Evolutionary conservation across 64 coral and sea anemone genomes (phyloP).

Genomic region (Montipora cactus): DNA sequence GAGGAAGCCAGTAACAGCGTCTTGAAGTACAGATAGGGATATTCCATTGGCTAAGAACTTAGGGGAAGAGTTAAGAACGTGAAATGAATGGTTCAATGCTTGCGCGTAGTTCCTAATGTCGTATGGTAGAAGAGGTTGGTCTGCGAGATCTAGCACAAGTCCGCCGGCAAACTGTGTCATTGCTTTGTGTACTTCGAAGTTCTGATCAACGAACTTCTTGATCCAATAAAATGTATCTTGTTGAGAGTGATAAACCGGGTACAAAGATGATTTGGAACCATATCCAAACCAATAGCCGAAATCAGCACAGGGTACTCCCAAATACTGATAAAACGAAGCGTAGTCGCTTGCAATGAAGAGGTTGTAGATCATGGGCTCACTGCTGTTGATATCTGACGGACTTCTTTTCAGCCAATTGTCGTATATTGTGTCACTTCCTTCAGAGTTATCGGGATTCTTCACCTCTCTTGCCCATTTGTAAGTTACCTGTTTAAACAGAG

Average conservation of each 20-base stretch:
- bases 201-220: constrained; percentile 83
- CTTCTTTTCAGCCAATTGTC: constrained; percentile 73
- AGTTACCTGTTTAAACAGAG: constrained; percentile 74
- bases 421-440: constrained; percentile 53
- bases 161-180: constrained; percentile 80
- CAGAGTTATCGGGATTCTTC: constrained; percentile 46
- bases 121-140: constrained; percentile 74
- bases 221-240: constrained; percentile 90
- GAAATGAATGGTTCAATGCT: constrained; percentile 74
- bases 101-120: constrained; percentile 67
- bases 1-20: constrained; percentile 61
- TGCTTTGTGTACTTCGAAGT: constrained; percentile 80
- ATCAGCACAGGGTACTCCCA: constrained; percentile 64
- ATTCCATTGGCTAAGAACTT: constrained; percentile 48
- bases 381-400: constrained; percentile 27
- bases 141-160: constrained; percentile 76
- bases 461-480: constrained; percentile 49
- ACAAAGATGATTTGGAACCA: constrained; percentile 28
- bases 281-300: constrained; percentile 68
- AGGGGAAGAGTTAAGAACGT: constrained; percentile 49
- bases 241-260: constrained; percentile 95
- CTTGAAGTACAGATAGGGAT: constrained; percentile 42
- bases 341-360: constrained; percentile 82
- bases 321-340: constrained; percentile 68
- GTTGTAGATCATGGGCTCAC: constrained; percentile 46